Percentiles rank a stretch among this genome's conserved stretches.
These are phyloP conservation scores for Orchesella cincta DNA, from an alignment of 1,140 invertebrate genomes.

Conservation along the genomic window DNA sequence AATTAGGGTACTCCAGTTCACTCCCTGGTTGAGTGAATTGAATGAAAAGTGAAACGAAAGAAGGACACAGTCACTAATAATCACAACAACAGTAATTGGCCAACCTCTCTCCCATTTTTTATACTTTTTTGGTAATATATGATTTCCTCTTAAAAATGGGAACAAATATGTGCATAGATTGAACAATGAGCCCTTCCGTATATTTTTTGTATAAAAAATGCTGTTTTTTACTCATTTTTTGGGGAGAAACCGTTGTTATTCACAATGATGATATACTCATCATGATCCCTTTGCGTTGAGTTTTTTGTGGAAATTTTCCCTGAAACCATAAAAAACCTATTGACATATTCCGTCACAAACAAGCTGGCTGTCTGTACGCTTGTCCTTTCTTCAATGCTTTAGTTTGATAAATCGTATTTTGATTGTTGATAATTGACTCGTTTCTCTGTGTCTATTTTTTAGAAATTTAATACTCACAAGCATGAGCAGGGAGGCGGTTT, in stretches of 20 bases:
- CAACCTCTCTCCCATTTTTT: constrained; percentile 1
- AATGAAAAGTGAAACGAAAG: constrained; percentile 5
- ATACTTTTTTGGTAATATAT: too few relatives aligned
- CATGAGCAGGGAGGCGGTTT: too few relatives aligned
- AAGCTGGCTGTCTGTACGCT: not conserved
- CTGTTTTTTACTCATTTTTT: constrained; percentile 23
- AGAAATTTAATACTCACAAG: too few relatives aligned
- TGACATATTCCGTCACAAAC: constrained; percentile 26
- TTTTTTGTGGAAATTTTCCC: constrained; percentile 10
- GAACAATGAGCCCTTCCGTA: not conserved
- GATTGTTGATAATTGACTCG: constrained; percentile 40
- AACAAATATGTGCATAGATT: not conserved
- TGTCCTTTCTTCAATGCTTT: constrained; percentile 6
- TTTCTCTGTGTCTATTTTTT: constrained; percentile 25
- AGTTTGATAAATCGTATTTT: constrained; percentile 43
- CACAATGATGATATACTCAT: not conserved
- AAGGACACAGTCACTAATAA: not conserved
- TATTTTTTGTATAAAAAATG: too few relatives aligned
- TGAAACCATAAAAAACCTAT: constrained; percentile 24
- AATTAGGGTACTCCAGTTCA: constrained; percentile 8
- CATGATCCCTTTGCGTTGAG: not conserved
- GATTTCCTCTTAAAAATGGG: not conserved
- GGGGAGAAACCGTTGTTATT: not conserved
- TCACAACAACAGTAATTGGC: constrained; percentile 22
- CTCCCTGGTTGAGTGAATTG: not conserved